phyloP scores from a whole-genome alignment of 2,888 invertebrate genomes.

The Melanostoma scalare region DNA sequence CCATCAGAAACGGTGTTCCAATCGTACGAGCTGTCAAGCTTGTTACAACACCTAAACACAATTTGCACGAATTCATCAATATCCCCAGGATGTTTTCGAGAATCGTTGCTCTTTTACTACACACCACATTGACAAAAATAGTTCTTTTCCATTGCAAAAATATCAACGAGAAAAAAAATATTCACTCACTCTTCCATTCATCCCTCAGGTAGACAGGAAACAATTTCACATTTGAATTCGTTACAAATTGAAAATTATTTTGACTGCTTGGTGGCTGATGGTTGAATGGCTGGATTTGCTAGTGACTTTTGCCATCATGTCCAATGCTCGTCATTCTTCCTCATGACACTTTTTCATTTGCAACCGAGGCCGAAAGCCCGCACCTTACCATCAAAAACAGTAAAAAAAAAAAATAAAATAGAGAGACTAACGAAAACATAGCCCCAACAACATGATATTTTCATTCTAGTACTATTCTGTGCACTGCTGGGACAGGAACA shows the following conservation, averaged over 20 bases:
- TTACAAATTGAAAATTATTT: slow-evolving; percentile 73
- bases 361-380: slow-evolving; percentile 31
- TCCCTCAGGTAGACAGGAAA: slow-evolving; percentile 72
- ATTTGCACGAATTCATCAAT: slow-evolving; percentile 70
- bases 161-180: slow-evolving; percentile 13
- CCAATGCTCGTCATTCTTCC: slow-evolving; percentile 26
- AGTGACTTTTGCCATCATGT: slow-evolving; percentile 58
- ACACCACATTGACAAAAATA: slow-evolving; percentile 11
- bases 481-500: slow-evolving; percentile 17
- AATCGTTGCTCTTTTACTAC: slow-evolving; percentile 20
- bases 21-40: slow-evolving; percentile 50
- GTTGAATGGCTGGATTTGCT: slow-evolving; percentile 42
- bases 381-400: slow-evolving; percentile 17
- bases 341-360: slow-evolving; percentile 30
- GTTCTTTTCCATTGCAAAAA: background rate
- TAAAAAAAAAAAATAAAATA: too few relatives aligned
- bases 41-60: slow-evolving; percentile 56
- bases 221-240: slow-evolving; percentile 73
- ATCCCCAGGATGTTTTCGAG: slow-evolving; percentile 53
- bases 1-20: slow-evolving; percentile 3
- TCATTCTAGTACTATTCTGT: slow-evolving; percentile 17
- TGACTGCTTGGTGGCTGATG: slow-evolving; percentile 52
- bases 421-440: background rate
- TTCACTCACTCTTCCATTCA: slow-evolving; percentile 62
- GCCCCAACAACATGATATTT: slow-evolving; percentile 44